These are phyloP conservation scores for Yponomeuta malinellus DNA, from an alignment of 2,888 invertebrate species.

Conservation along the genomic window DNA sequence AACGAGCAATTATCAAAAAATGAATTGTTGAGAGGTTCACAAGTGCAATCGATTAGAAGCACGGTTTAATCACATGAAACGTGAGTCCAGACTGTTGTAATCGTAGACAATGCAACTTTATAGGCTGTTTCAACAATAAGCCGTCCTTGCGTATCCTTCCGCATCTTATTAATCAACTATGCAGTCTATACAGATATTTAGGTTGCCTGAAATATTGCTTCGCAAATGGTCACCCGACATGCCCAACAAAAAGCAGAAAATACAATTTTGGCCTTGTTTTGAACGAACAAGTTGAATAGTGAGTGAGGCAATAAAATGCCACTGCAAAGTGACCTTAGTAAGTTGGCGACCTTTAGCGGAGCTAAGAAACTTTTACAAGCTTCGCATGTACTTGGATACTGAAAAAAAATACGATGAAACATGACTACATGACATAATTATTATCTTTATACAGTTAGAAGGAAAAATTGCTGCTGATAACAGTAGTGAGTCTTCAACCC, in stretches of 20 bases:
- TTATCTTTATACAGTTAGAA: background rate
- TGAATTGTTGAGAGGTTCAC: background rate
- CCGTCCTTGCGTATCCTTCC: background rate
- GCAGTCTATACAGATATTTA: background rate
- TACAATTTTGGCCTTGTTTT: conserved; percentile 59
- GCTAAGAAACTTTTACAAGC: conserved; percentile 51
- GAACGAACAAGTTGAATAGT: conserved; percentile 53
- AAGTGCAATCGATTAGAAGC: conserved; percentile 1
- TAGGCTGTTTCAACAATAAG: background rate
- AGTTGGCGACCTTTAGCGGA: conserved; percentile 53
- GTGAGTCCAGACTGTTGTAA: conserved; percentile 1
- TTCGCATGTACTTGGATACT: conserved; percentile 29
- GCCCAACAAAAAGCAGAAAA: conserved; percentile 46
- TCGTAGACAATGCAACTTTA: background rate
- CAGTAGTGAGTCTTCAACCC: background rate
- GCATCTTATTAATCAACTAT: background rate
- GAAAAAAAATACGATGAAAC: background rate
- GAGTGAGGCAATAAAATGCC: conserved; percentile 63
- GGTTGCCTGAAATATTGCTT: background rate
- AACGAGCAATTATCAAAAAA: background rate
- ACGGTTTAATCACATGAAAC: background rate
- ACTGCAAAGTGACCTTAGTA: conserved; percentile 65
- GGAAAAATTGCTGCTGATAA: too few species aligned
- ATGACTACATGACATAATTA: background rate
- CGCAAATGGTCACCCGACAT: background rate